Base-by-base conservation (phyloP, 1,140 invertebrate genomes). In the Thaumetopoea pityocampa region DNA sequence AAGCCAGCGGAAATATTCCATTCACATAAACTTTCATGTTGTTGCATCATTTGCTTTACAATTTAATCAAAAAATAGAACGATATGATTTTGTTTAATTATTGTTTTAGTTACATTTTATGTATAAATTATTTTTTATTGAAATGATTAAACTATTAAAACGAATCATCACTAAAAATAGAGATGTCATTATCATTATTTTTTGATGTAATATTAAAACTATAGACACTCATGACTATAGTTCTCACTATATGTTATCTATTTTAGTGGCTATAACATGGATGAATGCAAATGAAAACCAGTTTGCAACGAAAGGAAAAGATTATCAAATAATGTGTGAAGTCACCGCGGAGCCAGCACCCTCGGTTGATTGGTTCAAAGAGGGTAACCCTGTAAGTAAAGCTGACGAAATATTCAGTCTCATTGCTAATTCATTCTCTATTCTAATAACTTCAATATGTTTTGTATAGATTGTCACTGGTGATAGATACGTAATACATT, bases 301-400 rank as follows among this genome's bases (percentile, higher is more conserved):
- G 77, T 92, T 89, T 67, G 92, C 95, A 0, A 91, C 92, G n/a
- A 87, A 93, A 12, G 91, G 90, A 2, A 85, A 88, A 35, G 89
- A 94, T 47, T 94, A 91, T 61, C 89, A 89, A 73, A 89, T 97
- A 4, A 90, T 89, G 66, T 98, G 96, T 62, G 88, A 92, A 74
- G 95, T 97, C 0, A 90, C 89, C 29, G 94, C 95, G 0, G 92
- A 92, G 72, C 96, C 96, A 7, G 85, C 92, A 14, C 94, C 96
- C 0, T 88, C 87, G 6, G 90, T 97, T 6, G 92, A 94, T 66
- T 97, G 95, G 96, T 87, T 90, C 26, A 91, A 91, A 69, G 92
- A 96, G 70, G 91, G 90, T n/a, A 85, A 90, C 49, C 70, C 85
- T 24, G 86, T 91, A 78, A 83, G 67, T 62, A 15, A 29, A 30